phyloP scores from a whole-genome alignment of 2,797 vertebrate species.

The Coluber constrictor region DNA sequence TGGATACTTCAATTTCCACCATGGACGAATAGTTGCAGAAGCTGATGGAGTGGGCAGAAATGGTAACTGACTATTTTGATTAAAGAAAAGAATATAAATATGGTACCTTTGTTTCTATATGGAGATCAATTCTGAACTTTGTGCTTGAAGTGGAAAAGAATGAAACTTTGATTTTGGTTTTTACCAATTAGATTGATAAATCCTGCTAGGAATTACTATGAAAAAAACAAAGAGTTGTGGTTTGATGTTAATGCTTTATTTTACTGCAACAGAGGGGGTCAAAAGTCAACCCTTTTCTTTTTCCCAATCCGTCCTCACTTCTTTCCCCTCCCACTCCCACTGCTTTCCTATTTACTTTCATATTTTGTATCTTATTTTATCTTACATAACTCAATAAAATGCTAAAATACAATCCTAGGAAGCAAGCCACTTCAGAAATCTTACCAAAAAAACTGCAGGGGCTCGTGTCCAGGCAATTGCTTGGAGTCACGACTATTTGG shows the following conservation, averaged over 20 bases:
- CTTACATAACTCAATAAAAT: no score
- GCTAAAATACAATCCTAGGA: not conserved
- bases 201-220: not conserved
- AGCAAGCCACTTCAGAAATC: not conserved
- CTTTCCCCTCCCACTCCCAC: no score
- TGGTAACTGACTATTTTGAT: not conserved
- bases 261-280: not conserved
- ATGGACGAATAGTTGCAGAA: no score
- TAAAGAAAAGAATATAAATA: not conserved
- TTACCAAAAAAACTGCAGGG: not conserved
- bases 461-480: not conserved
- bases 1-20: no score
- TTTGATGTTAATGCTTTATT: not conserved
- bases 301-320: not conserved
- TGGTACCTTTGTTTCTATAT: not conserved
- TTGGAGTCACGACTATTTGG: not conserved
- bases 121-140: not conserved
- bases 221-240: not conserved
- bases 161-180: not conserved
- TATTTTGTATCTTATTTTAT: no score
- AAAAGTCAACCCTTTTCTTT: not conserved
- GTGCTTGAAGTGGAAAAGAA: not conserved
- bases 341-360: not conserved
- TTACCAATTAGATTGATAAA: not conserved
- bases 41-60: no score